A percentile compares a stretch with the other conserved stretches of the same genome.
Conservation (phyloP, 2,888 invertebrate species). For the Piscicola geometra region DNA sequence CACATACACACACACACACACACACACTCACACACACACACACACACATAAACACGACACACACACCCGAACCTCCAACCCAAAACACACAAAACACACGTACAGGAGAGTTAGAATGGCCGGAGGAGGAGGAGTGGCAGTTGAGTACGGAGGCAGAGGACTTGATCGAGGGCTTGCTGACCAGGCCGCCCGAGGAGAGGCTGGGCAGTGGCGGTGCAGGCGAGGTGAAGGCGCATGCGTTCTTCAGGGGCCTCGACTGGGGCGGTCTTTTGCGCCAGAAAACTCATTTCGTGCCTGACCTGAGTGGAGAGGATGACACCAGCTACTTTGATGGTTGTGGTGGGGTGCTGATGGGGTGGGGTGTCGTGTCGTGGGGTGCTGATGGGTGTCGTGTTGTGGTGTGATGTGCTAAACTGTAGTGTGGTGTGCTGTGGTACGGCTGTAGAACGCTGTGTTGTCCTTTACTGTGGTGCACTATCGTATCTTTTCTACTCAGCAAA, state of each 20-base stretch:
- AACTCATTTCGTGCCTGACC: constrained; percentile 95
- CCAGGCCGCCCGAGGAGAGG: constrained; percentile 86
- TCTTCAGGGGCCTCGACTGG: constrained; percentile 91
- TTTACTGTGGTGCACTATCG: too few relatives aligned
- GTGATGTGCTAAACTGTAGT: neutral
- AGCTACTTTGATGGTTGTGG: constrained; percentile 90
- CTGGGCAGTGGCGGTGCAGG: constrained; percentile 72
- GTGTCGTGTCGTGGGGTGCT: too few relatives aligned
- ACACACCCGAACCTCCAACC: too few relatives aligned
- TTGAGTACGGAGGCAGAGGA: constrained; percentile 86
- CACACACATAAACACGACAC: too few relatives aligned
- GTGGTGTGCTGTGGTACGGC: too few relatives aligned
- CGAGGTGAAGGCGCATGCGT: constrained; percentile 89
- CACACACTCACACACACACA: too few relatives aligned
- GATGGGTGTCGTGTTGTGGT: neutral
- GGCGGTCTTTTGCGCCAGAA: constrained; percentile 89
- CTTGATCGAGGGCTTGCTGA: constrained; percentile 79
- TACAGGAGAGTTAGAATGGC: constrained; percentile 95
- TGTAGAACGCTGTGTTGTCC: too few relatives aligned
- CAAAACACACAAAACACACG: neutral
- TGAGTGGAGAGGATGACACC: constrained; percentile 84
- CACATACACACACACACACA: too few relatives aligned
- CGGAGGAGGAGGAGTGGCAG: constrained; percentile 81
- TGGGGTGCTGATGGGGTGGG: too few relatives aligned
- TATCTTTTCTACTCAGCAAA: too few relatives aligned